Percentiles rank a stretch among this genome's conserved stretches.
Conservation (phyloP, 1,140 invertebrate species). For the Sinonovacula constricta region DNA sequence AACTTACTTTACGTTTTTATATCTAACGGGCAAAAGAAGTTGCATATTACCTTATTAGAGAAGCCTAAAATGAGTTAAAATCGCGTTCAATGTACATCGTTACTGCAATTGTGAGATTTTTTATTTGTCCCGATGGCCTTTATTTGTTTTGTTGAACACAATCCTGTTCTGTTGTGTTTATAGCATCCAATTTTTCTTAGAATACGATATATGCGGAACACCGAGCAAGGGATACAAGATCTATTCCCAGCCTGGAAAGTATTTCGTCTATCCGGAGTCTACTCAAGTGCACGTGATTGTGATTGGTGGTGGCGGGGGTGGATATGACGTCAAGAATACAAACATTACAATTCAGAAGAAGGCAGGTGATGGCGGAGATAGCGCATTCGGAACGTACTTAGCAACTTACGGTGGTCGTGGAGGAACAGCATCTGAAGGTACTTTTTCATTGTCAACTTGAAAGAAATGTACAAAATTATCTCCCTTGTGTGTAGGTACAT, state of each 20-base stretch:
- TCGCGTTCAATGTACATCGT: neutral
- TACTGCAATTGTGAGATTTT: neutral
- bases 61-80: no score
- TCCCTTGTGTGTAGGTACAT: no score
- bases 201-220: conserved; percentile 38
- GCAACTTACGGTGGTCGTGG: conserved; percentile 22
- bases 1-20: no score
- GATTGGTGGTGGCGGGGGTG: conserved; percentile 43
- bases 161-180: neutral
- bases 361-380: conserved; percentile 40
- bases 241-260: conserved; percentile 5
- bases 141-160: neutral
- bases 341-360: neutral
- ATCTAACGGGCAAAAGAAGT: no score
- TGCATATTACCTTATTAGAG: no score
- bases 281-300: conserved; percentile 20
- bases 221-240: conserved; percentile 26
- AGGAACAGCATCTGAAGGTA: neutral
- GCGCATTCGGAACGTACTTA: conserved; percentile 23
- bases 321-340: conserved; percentile 40
- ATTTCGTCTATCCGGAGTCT: conserved; percentile 29
- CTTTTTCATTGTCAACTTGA: no score
- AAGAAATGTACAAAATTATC: no score
- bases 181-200: conserved; percentile 1
- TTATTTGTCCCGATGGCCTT: neutral